Base-by-base conservation (phyloP, 2,797 vertebrate species). In the Mionectes olivaceus region DNA sequence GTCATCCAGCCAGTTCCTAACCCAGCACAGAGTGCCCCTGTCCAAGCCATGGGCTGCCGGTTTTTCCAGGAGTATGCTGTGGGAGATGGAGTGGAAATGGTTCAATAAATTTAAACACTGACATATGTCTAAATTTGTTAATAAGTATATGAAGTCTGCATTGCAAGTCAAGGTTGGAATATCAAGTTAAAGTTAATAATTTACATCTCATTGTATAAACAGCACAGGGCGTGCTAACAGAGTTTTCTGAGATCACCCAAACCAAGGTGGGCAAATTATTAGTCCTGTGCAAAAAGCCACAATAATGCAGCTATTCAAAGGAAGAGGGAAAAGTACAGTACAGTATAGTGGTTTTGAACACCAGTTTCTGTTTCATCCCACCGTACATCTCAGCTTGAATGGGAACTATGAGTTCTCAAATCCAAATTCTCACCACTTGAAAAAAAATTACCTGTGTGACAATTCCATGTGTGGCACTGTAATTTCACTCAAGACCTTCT, bases 391-490 rank as follows among this genome's bases (percentile, higher is more conserved):
- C 63, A 67, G 7, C 13, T 9, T 2, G 2, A 55, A 44, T 9
- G n/a, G 0, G 10, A 61, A 44, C 52, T 30, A 8, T 8, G 24
- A 79, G 59, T 19, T 41, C 59, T 83, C 57, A 79, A 70, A 46
- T 18, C 13, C 19, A 53, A 50, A 53, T 19, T 56, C 14, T 70
- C 43, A 11, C 14, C 10, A 7, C 35, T 57, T 46, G 55, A 19
- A 6, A 86, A 56, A n/a, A 64, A 49, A 15, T 4, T 3, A 19
- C 1, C 0, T 35, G 17, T 10, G 32, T n/a, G 37, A 41, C 23
- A 55, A 25, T 43, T 35, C 9, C 28, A 18, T 1, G 33, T 2
- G 16, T 1, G 46, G 52, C 50, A 16, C 49, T 75, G 28, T 10
- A 25, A 75, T 50, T 63, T 63, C 49, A 57, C 28, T 68, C 39